A percentile compares a stretch with the other conserved stretches of the same genome.
Evolutionary conservation across 2,797 vertebrate species (phyloP).

Genomic region (Macroramphosus scolopax): DNA sequence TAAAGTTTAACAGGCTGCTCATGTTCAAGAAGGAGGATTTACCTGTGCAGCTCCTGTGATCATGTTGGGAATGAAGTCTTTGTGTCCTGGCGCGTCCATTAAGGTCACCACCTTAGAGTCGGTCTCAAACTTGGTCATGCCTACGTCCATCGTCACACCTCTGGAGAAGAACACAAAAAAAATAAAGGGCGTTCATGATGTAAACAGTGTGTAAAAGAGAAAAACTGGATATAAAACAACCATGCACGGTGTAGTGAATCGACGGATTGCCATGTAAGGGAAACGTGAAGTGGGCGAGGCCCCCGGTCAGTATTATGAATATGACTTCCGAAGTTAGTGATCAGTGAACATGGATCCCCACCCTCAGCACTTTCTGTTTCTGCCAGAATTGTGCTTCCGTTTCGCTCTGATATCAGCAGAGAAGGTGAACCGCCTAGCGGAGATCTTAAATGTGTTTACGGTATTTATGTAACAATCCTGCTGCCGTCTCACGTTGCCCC

Average conservation of each 20-base stretch:
- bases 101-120: conserved; percentile 92
- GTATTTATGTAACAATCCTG: too few species aligned
- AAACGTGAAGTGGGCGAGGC: conserved; percentile 28
- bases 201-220: too few species aligned
- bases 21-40: conserved; percentile 23
- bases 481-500: too few species aligned
- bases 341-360: conserved; percentile 34
- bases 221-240: neutral
- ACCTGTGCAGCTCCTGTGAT: conserved; percentile 99
- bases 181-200: too few species aligned
- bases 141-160: conserved; percentile 99
- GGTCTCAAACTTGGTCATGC: conserved; percentile 98
- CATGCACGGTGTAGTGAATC: too few species aligned
- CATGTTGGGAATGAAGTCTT: conserved; percentile 99
- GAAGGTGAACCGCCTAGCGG: neutral
- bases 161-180: conserved; percentile 62
- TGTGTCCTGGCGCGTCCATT: conserved; percentile 99
- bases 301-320: conserved; percentile 8
- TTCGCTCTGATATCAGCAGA: conserved; percentile 39
- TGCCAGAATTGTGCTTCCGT: conserved; percentile 43
- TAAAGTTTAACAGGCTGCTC: too few species aligned
- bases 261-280: conserved; percentile 1
- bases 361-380: conserved; percentile 60
- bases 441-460: neutral
- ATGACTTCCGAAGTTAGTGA: conserved; percentile 36